Percentiles rank a stretch among this genome's conserved stretches.
phyloP scores from a whole-genome alignment of 1,140 invertebrate genomes.

The Bradysia coprophila region DNA sequence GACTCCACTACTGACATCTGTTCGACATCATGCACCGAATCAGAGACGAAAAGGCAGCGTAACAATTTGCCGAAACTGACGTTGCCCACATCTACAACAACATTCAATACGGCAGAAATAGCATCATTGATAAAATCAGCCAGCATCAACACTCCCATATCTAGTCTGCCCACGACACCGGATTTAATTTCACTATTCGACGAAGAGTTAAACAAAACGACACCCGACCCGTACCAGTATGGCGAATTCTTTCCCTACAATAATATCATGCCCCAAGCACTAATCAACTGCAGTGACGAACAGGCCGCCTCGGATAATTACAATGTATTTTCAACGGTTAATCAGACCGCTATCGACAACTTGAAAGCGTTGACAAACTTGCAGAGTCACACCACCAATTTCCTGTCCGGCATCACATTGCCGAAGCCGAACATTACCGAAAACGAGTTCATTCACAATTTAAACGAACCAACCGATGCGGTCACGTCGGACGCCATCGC shows the following conservation, averaged over 20 bases:
- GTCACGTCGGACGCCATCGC: no score
- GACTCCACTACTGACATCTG: conserved; percentile 4
- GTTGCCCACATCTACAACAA: neutral
- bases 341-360: conserved; percentile 24
- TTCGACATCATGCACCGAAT: neutral
- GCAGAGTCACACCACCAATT: conserved; percentile 23
- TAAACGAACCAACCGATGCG: neutral
- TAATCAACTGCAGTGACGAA: conserved; percentile 1
- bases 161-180: conserved; percentile 3
- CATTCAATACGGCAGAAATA: neutral
- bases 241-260: conserved; percentile 3
- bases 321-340: conserved; percentile 1
- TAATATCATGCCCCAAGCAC: conserved; percentile 3
- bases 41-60: neutral
- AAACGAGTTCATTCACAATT: conserved; percentile 5
- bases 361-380: conserved; percentile 25
- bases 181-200: conserved; percentile 10
- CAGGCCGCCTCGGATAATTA: neutral
- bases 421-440: conserved; percentile 10
- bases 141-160: neutral
- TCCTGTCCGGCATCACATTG: conserved; percentile 27
- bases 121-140: neutral
- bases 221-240: conserved; percentile 2
- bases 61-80: neutral
- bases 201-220: conserved; percentile 3